Conservation (phyloP, 2,113 vertebrate genomes). For the Chamaea fasciata region DNA sequence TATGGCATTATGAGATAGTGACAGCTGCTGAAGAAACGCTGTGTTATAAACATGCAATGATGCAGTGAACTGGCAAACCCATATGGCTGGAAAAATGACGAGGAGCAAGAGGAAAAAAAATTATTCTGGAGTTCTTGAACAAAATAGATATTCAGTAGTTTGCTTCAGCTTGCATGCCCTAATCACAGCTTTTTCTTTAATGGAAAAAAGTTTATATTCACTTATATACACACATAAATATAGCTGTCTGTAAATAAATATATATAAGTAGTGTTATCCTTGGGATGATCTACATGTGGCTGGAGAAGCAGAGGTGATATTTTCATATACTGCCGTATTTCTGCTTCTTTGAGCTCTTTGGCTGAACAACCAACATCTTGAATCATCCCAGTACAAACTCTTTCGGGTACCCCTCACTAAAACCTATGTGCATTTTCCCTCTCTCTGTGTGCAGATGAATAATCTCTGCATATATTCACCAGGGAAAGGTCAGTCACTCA, state of each 20-base stretch:
- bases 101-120: background rate
- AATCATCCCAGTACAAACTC: background rate
- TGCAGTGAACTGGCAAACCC: conserved; percentile 71
- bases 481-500: background rate
- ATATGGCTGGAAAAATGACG: conserved; percentile 57
- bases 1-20: conserved; percentile 55
- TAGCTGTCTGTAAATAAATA: background rate
- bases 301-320: background rate
- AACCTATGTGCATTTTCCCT: background rate
- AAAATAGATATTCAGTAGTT: background rate
- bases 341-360: background rate
- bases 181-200: background rate
- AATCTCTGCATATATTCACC: background rate
- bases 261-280: background rate
- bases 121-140: background rate
- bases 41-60: conserved; percentile 66
- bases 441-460: background rate
- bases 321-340: background rate
- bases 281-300: background rate
- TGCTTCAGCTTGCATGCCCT: background rate
- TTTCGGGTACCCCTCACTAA: background rate
- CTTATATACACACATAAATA: background rate
- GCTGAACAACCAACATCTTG: background rate
- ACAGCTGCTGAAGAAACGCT: conserved; percentile 72
- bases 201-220: background rate